A percentile compares a stretch with the other conserved stretches of the same genome.
These are phyloP conservation scores for Aplocera efformata DNA, from an alignment of 2,888 invertebrate species.

Conservation along the genomic window DNA sequence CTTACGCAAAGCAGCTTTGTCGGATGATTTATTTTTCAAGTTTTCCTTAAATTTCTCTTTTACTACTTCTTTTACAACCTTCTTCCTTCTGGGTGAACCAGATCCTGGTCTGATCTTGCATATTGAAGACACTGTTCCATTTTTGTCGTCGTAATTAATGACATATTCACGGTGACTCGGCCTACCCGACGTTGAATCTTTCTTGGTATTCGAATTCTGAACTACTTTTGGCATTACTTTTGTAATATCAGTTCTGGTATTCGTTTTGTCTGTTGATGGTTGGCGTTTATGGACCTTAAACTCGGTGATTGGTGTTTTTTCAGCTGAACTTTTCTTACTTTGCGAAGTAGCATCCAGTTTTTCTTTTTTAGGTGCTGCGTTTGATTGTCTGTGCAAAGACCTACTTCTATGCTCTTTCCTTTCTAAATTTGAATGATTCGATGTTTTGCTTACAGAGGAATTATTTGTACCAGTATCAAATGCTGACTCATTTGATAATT, in stretches of 20 bases:
- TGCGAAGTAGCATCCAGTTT: conserved; percentile 6
- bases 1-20: conserved; percentile 71
- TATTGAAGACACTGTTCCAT: conserved; percentile 70
- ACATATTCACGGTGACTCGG: conserved; percentile 62
- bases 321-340: conserved; percentile 18
- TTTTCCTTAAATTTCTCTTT: conserved; percentile 50
- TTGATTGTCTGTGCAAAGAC: conserved; percentile 30
- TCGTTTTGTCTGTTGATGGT: conserved; percentile 32
- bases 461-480: conserved; percentile 19
- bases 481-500: conserved; percentile 16
- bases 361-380: conserved; percentile 23
- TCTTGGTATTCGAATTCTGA: conserved; percentile 29
- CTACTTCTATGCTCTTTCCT: conserved; percentile 32
- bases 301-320: conserved; percentile 16
- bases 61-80: conserved; percentile 41
- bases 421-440: conserved; percentile 14
- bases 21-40: conserved; percentile 48
- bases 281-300: conserved; percentile 28
- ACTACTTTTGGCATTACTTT: conserved; percentile 32
- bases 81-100: conserved; percentile 50
- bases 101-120: conserved; percentile 59
- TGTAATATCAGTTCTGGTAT: conserved; percentile 25
- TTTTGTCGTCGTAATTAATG: conserved; percentile 73
- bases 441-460: conserved; percentile 16
- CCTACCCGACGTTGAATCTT: conserved; percentile 34